These are phyloP conservation scores for Oostethus manadensis DNA, from an alignment of 2,113 vertebrate species.

Conservation along the genomic window DNA sequence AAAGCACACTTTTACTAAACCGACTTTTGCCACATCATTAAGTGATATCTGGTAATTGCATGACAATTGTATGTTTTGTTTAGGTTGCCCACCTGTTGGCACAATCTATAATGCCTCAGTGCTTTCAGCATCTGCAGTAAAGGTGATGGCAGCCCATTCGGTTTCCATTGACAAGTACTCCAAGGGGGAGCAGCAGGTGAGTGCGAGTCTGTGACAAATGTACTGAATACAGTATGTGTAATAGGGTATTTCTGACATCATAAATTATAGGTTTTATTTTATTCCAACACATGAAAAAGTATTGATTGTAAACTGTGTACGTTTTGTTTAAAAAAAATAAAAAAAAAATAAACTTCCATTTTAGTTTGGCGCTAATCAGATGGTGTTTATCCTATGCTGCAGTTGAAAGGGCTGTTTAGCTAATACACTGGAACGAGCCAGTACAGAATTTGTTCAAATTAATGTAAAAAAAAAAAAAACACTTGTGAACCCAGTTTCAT, in stretches of 20 bases:
- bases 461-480: no score
- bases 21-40: not conserved
- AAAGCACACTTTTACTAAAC: no score
- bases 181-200: constrained; percentile 69
- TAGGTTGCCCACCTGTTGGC: constrained; percentile 55
- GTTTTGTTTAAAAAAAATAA: no score
- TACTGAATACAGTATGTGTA: not conserved
- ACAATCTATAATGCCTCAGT: constrained; percentile 65
- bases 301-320: no score
- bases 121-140: constrained; percentile 60
- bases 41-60: constrained; percentile 8
- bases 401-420: no score
- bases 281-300: no score
- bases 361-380: no score
- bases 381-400: no score
- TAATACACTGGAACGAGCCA: no score
- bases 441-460: no score
- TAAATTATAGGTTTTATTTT: not conserved
- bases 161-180: constrained; percentile 71
- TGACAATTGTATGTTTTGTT: constrained; percentile 34
- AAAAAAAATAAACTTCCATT: no score
- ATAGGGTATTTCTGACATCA: not conserved
- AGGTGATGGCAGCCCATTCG: constrained; percentile 70
- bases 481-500: no score
- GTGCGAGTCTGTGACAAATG: constrained; percentile 22